Conservation (phyloP, 2,797 vertebrate genomes). For the Rhinella marina region DNA sequence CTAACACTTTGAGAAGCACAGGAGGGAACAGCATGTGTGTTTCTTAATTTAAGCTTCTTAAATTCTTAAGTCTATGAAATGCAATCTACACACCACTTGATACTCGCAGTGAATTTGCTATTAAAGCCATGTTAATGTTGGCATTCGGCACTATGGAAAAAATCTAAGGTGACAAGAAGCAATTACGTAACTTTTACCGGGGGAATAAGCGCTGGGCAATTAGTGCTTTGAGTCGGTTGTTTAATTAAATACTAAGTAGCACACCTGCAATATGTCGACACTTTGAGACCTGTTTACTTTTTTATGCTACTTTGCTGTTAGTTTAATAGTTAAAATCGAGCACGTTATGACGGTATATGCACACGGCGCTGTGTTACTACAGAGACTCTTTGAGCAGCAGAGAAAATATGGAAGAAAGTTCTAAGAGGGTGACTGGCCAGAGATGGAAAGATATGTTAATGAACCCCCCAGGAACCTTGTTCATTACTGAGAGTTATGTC, state of each 20-base stretch:
- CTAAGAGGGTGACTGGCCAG: background rate
- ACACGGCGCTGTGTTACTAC: background rate
- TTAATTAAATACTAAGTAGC: conserved; percentile 53
- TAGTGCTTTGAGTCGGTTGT: conserved; percentile 52
- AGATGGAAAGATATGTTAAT: conserved; percentile 2
- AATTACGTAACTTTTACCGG: conserved; percentile 48
- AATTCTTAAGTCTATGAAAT: conserved; percentile 52
- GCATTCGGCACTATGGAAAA: conserved; percentile 11
- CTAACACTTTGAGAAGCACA: conserved; percentile 32
- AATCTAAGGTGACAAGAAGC: conserved; percentile 53
- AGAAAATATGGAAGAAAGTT: background rate
- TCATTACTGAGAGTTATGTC: background rate
- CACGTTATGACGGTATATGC: conserved; percentile 1
- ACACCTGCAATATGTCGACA: conserved; percentile 37
- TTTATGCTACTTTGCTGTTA: conserved; percentile 29
- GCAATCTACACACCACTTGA: conserved; percentile 34
- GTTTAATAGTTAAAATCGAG: conserved; percentile 41
- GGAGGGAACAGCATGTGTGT: conserved; percentile 41
- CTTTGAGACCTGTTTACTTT: conserved; percentile 48
- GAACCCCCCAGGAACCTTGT: background rate
- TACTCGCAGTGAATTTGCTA: conserved; percentile 40
- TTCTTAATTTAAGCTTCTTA: conserved; percentile 53
- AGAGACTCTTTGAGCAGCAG: conserved; percentile 4
- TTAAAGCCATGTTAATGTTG: conserved; percentile 47
- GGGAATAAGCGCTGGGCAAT: conserved; percentile 54